Evolutionary conservation across 1,140 invertebrate species (phyloP), one percentile per base, ranked within the genome.

Genomic region (Littorina saxatilis): DNA sequence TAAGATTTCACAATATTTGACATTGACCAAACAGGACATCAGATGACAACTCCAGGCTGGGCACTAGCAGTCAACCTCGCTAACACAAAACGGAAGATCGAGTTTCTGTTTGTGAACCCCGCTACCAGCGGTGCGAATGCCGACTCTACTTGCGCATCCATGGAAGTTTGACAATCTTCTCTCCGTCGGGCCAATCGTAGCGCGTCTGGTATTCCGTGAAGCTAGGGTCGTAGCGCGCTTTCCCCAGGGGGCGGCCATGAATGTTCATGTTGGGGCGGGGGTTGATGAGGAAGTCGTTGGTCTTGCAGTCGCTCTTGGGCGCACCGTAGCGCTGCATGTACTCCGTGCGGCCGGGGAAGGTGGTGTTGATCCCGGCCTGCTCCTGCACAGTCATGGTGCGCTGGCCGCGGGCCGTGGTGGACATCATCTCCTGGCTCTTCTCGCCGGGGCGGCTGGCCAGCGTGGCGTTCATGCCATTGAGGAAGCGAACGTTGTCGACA

Each of bases 291-390:
- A 91, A 92, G 55, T 88, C 80, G 72, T 86, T 87, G 23, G 86
- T 87, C 23, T 81, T 78, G 17, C 87, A 72, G 74, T 89, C 83
- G 37, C 81, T 84, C 0, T 84, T 84, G 17, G 90, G 90, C 23
- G 47, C 37, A 15, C 63, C 85, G 82, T 90, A 92, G 43, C 90
- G 86, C 27, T 84, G 83, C 87, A 87, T 91, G 82, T 92, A 92
- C 80, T 92, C 91, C 0, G 91, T 91, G 17, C 58, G 83, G 27
- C 92, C 91, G 11, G 92, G 92, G 82, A 90, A 92, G 0, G 80
- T 90, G 23, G 87, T 92, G 84, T 92, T 92, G 82, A 92, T 92
- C 11, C 92, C 92, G 37, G 88, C 90, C 70, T 89, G 88, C 79
- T 92, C 91, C 82, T 92, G 92, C 13, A 91, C 86, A 20, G 88